Evolutionary conservation across 2,797 vertebrate species (phyloP).

Genomic region (Sciaenops ocellatus): DNA sequence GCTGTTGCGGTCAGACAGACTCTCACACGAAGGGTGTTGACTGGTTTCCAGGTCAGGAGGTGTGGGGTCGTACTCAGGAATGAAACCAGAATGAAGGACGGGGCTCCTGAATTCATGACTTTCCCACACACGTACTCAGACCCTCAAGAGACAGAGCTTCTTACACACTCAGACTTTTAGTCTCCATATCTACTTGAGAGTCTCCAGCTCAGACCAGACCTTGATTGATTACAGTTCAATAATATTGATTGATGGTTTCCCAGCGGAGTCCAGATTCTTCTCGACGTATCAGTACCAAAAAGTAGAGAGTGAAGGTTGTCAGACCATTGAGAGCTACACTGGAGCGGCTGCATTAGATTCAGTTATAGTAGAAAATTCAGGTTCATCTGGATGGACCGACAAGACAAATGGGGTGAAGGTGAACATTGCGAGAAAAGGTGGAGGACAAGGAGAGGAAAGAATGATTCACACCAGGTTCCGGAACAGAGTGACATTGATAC

Average conservation of each 20-base stretch:
- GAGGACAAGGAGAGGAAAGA: constrained; percentile 10
- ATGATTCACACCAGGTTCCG: not conserved
- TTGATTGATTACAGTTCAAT: constrained; percentile 82
- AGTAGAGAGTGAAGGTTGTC: constrained; percentile 43
- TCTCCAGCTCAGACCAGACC: constrained; percentile 63
- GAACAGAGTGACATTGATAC: not conserved
- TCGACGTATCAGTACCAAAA: constrained; percentile 57
- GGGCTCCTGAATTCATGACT: constrained; percentile 41
- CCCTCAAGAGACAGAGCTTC: constrained; percentile 54
- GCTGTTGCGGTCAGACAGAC: constrained; percentile 48
- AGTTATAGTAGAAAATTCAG: not conserved
- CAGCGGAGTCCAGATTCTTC: constrained; percentile 64
- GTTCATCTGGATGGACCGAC: constrained; percentile 9
- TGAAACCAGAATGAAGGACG: constrained; percentile 40
- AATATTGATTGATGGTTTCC: constrained; percentile 76
- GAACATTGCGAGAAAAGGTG: not conserved
- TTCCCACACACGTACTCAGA: constrained; percentile 50
- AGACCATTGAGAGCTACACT: constrained; percentile 31
- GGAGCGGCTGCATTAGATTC: constrained; percentile 15
- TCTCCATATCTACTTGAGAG: constrained; percentile 68
- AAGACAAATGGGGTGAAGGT: constrained; percentile 7
- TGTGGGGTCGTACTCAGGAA: constrained; percentile 55
- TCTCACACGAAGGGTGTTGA: constrained; percentile 66
- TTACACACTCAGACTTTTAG: constrained; percentile 76
- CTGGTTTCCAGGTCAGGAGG: constrained; percentile 53